phyloP scores from a whole-genome alignment of 2,113 vertebrate genomes.

The Ailuropoda melanoleuca region DNA sequence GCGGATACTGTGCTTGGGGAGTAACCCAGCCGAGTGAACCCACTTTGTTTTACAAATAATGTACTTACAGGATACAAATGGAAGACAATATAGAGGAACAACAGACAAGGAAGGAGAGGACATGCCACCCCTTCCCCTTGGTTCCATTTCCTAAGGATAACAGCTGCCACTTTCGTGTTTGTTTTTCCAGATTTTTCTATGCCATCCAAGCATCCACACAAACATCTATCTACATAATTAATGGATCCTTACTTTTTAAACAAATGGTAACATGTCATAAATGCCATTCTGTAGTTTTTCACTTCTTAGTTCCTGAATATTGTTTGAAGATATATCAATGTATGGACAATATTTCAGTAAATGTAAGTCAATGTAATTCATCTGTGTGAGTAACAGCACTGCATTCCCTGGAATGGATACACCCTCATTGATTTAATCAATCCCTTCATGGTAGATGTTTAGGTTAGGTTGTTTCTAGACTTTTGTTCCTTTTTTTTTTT shows the following conservation, averaged over 20 bases:
- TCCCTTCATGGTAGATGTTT: too few relatives aligned
- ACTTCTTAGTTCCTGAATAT: not conserved
- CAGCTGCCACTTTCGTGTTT: not conserved
- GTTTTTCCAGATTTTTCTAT: not conserved
- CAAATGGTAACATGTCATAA: not conserved
- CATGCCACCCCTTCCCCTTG: too few relatives aligned
- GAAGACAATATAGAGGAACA: not conserved
- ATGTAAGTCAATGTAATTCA: fast-evolving
- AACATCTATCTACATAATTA: not conserved
- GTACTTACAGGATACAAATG: not conserved
- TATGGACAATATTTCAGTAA: too few relatives aligned
- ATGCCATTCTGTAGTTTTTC: not conserved
- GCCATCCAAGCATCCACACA: not conserved
- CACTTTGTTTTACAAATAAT: not conserved
- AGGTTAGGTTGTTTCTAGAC: not conserved
- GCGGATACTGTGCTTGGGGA: fast-evolving
- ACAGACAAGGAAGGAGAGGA: not conserved
- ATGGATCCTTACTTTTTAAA: not conserved
- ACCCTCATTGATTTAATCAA: not conserved
- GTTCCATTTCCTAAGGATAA: not conserved
- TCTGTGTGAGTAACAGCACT: fast-evolving
- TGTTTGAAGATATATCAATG: not conserved
- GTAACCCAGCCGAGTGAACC: not conserved
- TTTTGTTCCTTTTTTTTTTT: too few relatives aligned
- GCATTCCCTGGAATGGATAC: too few relatives aligned